Evolutionary conservation across 2,113 vertebrate genomes (phyloP), one percentile per base, ranked within the genome.

Genomic region (Oncorhynchus gorbuscha): DNA sequence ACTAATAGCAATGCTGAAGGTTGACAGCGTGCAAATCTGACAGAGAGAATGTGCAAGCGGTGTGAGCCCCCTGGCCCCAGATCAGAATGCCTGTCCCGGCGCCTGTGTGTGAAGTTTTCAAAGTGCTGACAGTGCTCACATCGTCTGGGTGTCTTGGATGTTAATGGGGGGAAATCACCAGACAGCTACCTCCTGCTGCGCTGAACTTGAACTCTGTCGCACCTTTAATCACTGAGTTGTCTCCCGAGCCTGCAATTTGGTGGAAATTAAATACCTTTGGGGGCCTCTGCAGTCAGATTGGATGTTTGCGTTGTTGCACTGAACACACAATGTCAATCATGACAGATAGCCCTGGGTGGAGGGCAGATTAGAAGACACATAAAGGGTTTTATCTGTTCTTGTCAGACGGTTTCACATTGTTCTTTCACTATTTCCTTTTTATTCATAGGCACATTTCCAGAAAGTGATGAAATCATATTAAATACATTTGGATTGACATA

Each of bases 101-200:
- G 81, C 83, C 87, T 83, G 86, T 88, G 86, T 87, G 84, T 61
- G 88, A 89, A 85, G 85, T 88, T 89, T 87, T 79, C 69, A 90
- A 89, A 86, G 84, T 83, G 75, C 87, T 90, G 88, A 89, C 88
- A 88, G 86, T 84, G 90, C 84, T 89, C 87, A 85, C 87, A 89
- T 89, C 85, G 85, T 84, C 84, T 73, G 80, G 88, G 79, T 84
- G 84, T 90, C 89, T 84, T 28, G 81, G 84, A 85, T 89, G 88
- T 81, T 91, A 90, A 91, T 90, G 86, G 35, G 78, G 39, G 28
- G 22, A 74, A 89, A 82, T 87, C 86, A 85, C 84, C 80, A 62
- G 81, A 85, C 89, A 91, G 84, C 39, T 11, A 2, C 39, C 39
- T 86, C 86, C 85, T 82, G 81, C 78, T 83, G 87, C 76, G 84